These are phyloP conservation scores for Orussus abietinus DNA, from an alignment of 1,140 invertebrate genomes.

Conservation along the genomic window DNA sequence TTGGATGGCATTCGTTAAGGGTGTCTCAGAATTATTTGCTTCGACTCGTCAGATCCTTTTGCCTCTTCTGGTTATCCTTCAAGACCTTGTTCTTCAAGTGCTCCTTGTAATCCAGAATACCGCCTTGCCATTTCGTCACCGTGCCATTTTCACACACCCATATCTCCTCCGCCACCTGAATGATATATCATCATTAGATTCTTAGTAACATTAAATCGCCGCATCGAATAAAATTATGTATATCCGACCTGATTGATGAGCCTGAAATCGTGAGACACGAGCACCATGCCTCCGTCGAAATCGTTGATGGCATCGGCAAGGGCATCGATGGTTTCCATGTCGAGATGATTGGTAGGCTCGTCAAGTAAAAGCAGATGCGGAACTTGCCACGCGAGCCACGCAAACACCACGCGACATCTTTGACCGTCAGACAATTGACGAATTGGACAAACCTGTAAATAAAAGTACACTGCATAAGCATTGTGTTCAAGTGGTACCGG, in stretches of 20 bases:
- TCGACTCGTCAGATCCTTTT: conserved; percentile 38
- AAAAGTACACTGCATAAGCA: conserved; percentile 9
- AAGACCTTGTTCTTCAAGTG: conserved; percentile 82
- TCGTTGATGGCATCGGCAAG: conserved; percentile 96
- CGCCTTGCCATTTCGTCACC: conserved; percentile 95
- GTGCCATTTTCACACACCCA: conserved; percentile 98
- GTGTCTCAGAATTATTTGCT: conserved; percentile 43
- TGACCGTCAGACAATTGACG: conserved; percentile 97
- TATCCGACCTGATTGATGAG: conserved; percentile 90
- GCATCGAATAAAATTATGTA: conserved; percentile 10
- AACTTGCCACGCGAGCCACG: conserved; percentile 92
- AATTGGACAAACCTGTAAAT: conserved; percentile 85
- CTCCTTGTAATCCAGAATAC: conserved; percentile 95
- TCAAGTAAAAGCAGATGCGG: conserved; percentile 93
- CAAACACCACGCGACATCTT: conserved; percentile 96
- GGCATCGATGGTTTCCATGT: conserved; percentile 99
- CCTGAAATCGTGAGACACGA: conserved; percentile 97
- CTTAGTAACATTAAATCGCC: too few species aligned
- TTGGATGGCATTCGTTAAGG: conserved; percentile 2
- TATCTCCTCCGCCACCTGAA: conserved; percentile 95
- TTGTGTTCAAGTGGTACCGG: background rate
- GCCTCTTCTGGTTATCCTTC: conserved; percentile 59
- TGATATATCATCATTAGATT: conserved; percentile 22
- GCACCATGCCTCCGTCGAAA: conserved; percentile 96
- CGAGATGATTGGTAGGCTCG: conserved; percentile 98